phyloP scores from a whole-genome alignment of 2,797 vertebrate species.

The Thalassophryne amazonica region DNA sequence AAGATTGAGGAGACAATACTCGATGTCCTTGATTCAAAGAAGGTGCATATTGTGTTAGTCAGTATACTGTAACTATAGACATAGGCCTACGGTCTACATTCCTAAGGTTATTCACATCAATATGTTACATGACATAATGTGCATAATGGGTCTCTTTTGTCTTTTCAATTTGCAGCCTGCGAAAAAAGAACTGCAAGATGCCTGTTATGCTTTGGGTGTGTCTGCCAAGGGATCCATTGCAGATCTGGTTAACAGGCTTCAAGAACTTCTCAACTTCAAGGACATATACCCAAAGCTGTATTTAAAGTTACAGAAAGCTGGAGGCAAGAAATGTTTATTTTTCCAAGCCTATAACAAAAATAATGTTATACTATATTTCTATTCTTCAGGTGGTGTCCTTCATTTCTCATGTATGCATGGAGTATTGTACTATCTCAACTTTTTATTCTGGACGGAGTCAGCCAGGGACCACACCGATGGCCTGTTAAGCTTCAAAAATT shows the following conservation, averaged over 20 bases:
- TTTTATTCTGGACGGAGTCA: conserved; percentile 4
- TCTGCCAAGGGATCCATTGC: neutral
- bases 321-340: neutral
- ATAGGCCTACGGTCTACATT: too few relatives aligned
- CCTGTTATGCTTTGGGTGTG: neutral
- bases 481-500: neutral
- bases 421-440: neutral
- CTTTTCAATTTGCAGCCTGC: too few relatives aligned
- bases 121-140: too few relatives aligned
- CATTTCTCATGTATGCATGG: neutral
- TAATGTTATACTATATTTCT: neutral
- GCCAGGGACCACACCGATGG: conserved; percentile 6
- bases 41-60: neutral
- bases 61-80: too few relatives aligned
- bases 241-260: neutral
- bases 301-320: neutral
- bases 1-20: neutral
- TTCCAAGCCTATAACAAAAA: too few relatives aligned
- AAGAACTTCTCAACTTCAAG: neutral
- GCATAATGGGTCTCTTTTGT: too few relatives aligned
- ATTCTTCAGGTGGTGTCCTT: neutral
- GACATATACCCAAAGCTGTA: neutral
- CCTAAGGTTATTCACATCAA: too few relatives aligned
- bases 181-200: neutral
- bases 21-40: neutral